A percentile compares a stretch with the other conserved stretches of the same genome.
Conservation (phyloP, 2,797 vertebrate species). For the Peromyscus melanophrys region DNA sequence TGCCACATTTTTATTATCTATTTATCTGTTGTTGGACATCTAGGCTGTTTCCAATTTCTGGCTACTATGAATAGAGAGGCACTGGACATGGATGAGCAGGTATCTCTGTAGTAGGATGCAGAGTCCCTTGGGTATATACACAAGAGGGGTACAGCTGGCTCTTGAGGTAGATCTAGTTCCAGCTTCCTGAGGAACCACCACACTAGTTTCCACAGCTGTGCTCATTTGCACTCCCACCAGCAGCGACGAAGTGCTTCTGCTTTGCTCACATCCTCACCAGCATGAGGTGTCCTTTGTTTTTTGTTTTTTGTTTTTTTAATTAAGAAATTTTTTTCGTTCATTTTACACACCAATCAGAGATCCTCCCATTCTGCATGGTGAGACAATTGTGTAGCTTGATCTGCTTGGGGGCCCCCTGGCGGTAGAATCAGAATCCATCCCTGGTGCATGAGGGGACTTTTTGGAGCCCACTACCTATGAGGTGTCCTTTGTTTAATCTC, state of each 20-base stretch:
- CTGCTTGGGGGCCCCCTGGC: too few species aligned
- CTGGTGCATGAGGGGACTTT: too few species aligned
- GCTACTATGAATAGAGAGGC: neutral
- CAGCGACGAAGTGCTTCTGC: too few species aligned
- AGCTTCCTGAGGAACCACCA: neutral
- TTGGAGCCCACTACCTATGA: too few species aligned
- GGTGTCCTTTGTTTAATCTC: neutral
- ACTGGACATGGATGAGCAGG: neutral
- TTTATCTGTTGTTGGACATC: neutral
- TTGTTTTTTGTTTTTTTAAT: too few species aligned
- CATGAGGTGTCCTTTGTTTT: neutral
- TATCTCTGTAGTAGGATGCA: neutral
- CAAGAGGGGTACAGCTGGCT: neutral
- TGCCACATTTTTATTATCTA: neutral
- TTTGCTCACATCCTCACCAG: neutral
- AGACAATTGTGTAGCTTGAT: too few species aligned
- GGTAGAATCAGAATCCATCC: too few species aligned
- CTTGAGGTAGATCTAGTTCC: neutral
- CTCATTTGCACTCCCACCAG: neutral
- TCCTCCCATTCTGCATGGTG: too few species aligned
- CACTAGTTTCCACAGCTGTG: neutral
- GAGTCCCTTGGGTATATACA: neutral
- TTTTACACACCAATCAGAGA: too few species aligned
- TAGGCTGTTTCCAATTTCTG: neutral
- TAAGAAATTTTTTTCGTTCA: too few species aligned